Base-by-base conservation (phyloP, 2,888 invertebrate genomes). In the Tethea ocularis region DNA sequence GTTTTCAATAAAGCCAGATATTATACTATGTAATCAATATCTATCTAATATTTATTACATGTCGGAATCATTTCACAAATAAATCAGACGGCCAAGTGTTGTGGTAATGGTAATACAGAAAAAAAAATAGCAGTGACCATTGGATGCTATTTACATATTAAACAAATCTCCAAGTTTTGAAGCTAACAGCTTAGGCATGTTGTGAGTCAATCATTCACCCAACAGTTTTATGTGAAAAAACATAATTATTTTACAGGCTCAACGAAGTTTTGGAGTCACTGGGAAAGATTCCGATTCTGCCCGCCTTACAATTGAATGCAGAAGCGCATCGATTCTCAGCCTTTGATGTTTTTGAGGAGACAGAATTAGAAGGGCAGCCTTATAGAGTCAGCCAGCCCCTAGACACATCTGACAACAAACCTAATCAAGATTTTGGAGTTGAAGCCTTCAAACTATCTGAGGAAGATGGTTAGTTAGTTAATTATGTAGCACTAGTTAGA, bases 241-340 rank as follows among this genome's bases (percentile, higher is more conserved):
- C n/a, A n/a, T 26, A 46, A 24, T 52, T n/a, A 62, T 64, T 61
- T 84, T 93, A 77, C 82, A 96, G 96, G 72, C 97, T 98, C 79
- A 94, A 94, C 65, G 93, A 95, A 61, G 97, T 97, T 75, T 90
- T 98, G 72, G 94, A 94, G 66, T 95, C 96, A 64, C 91, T 98
- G 62, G 94, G 96, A 59, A 96, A 96, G 84, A 98, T 98, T 71
- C 98, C 98, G 17, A 95, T 98, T 65, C 88, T 98, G 66, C 95
- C 97, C 0, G 95, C 95, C 15, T 89, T 98, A 51, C 94, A 96
- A 74, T 88, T 95, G 41, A 93, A 95, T 69, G 95, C 96, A 0
- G 95, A 94, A 70, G 94, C 94, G 23, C 94, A 95, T 71, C 77
- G 93, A 57, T 95, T 95, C 75, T 94, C 94, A 36, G 95, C 94